Evolutionary conservation across 2,113 vertebrate genomes (phyloP).

Genomic region (Galeopterus variegatus): DNA sequence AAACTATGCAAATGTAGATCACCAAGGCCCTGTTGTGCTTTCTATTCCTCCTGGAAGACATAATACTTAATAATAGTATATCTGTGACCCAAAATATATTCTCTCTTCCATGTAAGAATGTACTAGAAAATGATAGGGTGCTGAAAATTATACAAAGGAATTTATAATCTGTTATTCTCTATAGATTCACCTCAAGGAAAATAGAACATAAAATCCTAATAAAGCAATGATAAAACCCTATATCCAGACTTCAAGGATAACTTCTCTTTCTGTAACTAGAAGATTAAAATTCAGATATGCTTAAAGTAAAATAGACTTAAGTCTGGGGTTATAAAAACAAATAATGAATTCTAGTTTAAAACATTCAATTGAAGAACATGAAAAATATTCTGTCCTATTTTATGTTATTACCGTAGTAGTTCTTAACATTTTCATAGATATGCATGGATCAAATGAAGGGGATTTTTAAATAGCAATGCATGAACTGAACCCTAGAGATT

Average conservation of each 20-base stretch:
- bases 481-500: not conserved
- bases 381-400: not conserved
- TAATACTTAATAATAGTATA: constrained; percentile 33
- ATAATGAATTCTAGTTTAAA: constrained; percentile 3
- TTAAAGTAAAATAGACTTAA: not conserved
- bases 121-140: not conserved
- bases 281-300: not conserved
- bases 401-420: not conserved
- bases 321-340: not conserved
- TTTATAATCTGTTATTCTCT: not conserved
- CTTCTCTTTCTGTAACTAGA: not conserved
- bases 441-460: not conserved
- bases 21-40: not conserved
- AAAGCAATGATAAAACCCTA: not conserved
- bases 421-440: not conserved
- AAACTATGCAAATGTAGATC: constrained; percentile 26
- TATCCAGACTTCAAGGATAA: not conserved
- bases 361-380: not conserved
- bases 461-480: not conserved
- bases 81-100: constrained; percentile 37
- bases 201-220: not conserved
- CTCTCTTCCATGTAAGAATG: not conserved
- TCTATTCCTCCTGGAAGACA: not conserved
- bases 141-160: not conserved
- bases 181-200: not conserved